Evolutionary conservation across 2,888 invertebrate genomes (phyloP), one percentile per base, ranked within the genome.

Genomic region (Dusona sp.): DNA sequence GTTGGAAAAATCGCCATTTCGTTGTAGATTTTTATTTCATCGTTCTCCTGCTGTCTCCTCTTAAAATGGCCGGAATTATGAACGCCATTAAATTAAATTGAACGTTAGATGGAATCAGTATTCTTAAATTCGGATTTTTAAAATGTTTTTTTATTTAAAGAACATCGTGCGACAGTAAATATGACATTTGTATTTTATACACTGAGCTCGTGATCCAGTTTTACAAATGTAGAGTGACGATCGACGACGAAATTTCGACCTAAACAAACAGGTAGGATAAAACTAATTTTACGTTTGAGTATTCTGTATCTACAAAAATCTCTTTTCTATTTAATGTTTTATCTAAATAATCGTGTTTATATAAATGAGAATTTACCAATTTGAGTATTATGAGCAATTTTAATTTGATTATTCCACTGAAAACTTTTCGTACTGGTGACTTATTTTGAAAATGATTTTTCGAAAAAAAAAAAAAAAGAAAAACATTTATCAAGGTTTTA

Each of bases 81-180:
- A 25, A 61, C 36, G 38, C 22, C 3, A n/a, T 57, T 70, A 19
- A 70, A 48, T 38, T 42, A 45, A 22, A 13, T n/a, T 67, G 2
- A 48, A 42, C 16, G 19, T 45, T 54, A 29, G 22, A 54, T 42
- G 7, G 19, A 61, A 57, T 75, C 25, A 38, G 13, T 25, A 19
- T 57, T 38, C 25, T 57, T 36, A 16, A 4, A 61, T 13, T 13
- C 16, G 16, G 13, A 29, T 64, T 72, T 61, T 36, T 45, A 29
- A 9, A 19, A 61, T 73, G 16, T 65, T 48, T 65, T 51, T 87
- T 87, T 88, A 88, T 88, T 86, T 29, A 83, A 87, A 87, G 84
- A 87, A 88, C 79, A 88, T 84, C 67, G 81, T 80, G 83, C 78
- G 83, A 86, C 78, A 68, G 48, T 83, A 77, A 77, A 48, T 79